A percentile compares a stretch with the other conserved stretches of the same genome.
These are phyloP conservation scores for Ochotona princeps DNA, from an alignment of 2,113 vertebrate species.

Conservation along the genomic window DNA sequence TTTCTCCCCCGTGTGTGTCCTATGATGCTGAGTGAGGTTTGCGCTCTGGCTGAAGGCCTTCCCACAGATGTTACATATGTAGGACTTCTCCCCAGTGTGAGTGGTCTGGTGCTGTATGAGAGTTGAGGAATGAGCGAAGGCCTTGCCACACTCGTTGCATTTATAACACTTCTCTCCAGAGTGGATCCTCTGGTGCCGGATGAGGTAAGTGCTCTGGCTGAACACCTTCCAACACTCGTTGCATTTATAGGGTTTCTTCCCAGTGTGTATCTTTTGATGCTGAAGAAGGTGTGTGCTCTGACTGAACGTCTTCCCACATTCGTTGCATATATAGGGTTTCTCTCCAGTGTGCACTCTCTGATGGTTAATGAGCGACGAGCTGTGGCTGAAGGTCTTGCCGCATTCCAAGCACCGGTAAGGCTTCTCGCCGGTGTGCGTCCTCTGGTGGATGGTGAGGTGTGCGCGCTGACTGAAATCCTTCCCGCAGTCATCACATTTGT, in stretches of 20 bases:
- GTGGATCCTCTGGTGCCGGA: slow-evolving; percentile 81
- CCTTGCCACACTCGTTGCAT: slow-evolving; percentile 80
- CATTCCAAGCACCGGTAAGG: slow-evolving; percentile 82
- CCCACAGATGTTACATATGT: slow-evolving; percentile 79
- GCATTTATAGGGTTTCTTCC: slow-evolving; percentile 82
- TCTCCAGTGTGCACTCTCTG: slow-evolving; percentile 83
- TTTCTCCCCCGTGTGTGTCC: slow-evolving; percentile 81
- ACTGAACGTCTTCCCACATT: slow-evolving; percentile 83
- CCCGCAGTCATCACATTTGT: slow-evolving; percentile 81
- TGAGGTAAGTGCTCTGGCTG: slow-evolving; percentile 79
- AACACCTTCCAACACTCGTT: slow-evolving; percentile 83
- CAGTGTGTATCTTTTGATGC: slow-evolving; percentile 83
- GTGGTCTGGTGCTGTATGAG: slow-evolving; percentile 82
- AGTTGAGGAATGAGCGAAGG: slow-evolving; percentile 80
- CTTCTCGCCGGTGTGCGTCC: slow-evolving; percentile 81
- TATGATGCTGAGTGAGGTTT: slow-evolving; percentile 82
- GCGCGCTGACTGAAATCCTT: slow-evolving; percentile 83
- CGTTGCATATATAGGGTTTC: slow-evolving; percentile 81
- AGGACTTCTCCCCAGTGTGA: slow-evolving; percentile 83
- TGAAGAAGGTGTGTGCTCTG: slow-evolving; percentile 79
- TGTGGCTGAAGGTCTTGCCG: slow-evolving; percentile 82
- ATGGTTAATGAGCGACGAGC: slow-evolving; percentile 81
- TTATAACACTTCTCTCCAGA: slow-evolving; percentile 81
- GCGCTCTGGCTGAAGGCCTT: slow-evolving; percentile 84
- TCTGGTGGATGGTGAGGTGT: slow-evolving; percentile 83